These are phyloP conservation scores for Columbina picui DNA, from an alignment of 2,113 vertebrate species.

Conservation along the genomic window DNA sequence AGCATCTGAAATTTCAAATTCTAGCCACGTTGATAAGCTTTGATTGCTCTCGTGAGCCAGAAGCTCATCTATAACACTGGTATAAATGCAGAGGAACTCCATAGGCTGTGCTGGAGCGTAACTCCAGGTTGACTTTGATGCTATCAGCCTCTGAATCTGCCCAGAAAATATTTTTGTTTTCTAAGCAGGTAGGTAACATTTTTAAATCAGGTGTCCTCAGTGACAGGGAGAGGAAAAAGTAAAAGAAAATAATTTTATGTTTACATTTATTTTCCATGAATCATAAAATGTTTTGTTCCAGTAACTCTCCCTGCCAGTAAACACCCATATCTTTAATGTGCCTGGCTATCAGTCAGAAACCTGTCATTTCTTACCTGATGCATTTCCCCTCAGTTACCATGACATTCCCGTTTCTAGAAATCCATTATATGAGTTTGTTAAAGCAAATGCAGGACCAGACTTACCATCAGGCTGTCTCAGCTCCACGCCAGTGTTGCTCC, in stretches of 20 bases:
- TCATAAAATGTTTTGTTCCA: neutral
- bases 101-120: rapidly evolving
- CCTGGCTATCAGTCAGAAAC: slow-evolving; percentile 30
- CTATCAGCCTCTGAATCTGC: neutral
- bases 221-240: neutral
- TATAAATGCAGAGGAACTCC: neutral
- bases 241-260: neutral
- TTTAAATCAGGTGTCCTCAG: neutral
- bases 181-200: neutral
- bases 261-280: slow-evolving; percentile 36
- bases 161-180: neutral
- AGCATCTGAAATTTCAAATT: slow-evolving; percentile 39
- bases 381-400: slow-evolving; percentile 28
- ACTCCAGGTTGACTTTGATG: neutral
- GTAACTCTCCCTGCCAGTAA: neutral
- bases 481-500: neutral
- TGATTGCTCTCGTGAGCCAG: slow-evolving; percentile 23
- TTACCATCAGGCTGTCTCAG: neutral
- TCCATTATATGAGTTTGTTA: neutral
- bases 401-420: neutral
- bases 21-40: slow-evolving; percentile 17
- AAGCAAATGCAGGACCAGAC: neutral
- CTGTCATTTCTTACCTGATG: slow-evolving; percentile 30
- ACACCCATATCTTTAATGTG: neutral
- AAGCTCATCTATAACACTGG: neutral